phyloP scores from a whole-genome alignment of 2,797 vertebrate genomes.

The Rhabdomys pumilio region DNA sequence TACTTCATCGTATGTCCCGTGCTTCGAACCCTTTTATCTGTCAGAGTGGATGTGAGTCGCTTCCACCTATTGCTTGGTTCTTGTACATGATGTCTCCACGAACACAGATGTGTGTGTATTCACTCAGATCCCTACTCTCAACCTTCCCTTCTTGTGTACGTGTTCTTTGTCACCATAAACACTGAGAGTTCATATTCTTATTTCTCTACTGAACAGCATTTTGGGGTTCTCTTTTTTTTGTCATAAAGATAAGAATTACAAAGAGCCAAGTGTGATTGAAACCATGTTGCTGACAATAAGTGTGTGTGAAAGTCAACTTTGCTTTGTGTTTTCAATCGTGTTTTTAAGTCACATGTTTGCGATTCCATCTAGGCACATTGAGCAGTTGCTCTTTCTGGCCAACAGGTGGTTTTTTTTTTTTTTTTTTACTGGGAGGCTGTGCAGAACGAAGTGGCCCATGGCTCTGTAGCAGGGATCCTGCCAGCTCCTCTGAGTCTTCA shows the following conservation, averaged over 20 bases:
- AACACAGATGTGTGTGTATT: no score
- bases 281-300: constrained; percentile 40
- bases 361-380: not conserved
- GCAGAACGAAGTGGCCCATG: not conserved
- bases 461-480: not conserved
- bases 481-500: constrained; percentile 57
- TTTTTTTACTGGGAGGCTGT: not conserved
- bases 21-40: no score
- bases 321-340: not conserved
- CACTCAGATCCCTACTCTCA: not conserved
- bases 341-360: not conserved
- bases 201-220: not conserved
- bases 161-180: not conserved
- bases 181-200: not conserved
- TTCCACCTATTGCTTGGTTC: not conserved
- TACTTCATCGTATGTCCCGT: accelerated
- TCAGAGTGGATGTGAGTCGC: accelerated
- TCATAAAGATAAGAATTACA: not conserved
- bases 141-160: not conserved
- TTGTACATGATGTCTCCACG: accelerated
- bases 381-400: not conserved
- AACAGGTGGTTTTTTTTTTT: not conserved
- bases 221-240: not conserved
- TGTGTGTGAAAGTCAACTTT: not conserved
- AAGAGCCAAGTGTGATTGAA: not conserved